These are phyloP conservation scores for Gymnothorax javanicus DNA, from an alignment of 2,797 vertebrate species.

Conservation along the genomic window DNA sequence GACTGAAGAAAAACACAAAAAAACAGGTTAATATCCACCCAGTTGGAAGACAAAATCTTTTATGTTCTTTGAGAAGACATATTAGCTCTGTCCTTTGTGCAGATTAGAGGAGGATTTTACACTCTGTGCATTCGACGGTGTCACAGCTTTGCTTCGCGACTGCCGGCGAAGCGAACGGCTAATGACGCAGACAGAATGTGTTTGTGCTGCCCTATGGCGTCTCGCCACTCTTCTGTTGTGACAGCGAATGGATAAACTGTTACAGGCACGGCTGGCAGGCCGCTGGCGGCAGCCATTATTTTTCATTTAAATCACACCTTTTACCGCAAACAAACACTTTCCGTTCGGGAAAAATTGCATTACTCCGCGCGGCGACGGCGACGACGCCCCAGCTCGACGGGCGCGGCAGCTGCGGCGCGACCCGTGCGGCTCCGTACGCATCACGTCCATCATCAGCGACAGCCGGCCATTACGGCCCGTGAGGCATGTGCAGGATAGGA, in stretches of 20 bases:
- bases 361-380: not conserved
- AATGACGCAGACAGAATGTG: not conserved
- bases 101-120: conserved; percentile 8
- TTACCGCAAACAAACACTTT: not conserved
- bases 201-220: not conserved
- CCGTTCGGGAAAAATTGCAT: not conserved
- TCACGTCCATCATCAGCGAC: not conserved
- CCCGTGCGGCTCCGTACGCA: too few relatives aligned
- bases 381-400: too few relatives aligned
- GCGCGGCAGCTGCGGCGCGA: too few relatives aligned
- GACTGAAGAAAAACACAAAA: not conserved
- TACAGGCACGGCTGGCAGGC: not conserved
- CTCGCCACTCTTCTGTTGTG: conserved; percentile 5
- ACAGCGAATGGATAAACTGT: conserved; percentile 12
- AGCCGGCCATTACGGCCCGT: not conserved
- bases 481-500: not conserved
- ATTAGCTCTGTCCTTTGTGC: not conserved
- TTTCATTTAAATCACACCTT: conserved; percentile 28
- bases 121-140: not conserved
- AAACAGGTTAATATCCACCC: not conserved
- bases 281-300: conserved; percentile 13
- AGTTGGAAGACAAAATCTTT: not conserved
- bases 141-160: not conserved
- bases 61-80: not conserved
- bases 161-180: not conserved